Conservation (phyloP, 2,888 invertebrate genomes). For the Calliphora vomitoria region DNA sequence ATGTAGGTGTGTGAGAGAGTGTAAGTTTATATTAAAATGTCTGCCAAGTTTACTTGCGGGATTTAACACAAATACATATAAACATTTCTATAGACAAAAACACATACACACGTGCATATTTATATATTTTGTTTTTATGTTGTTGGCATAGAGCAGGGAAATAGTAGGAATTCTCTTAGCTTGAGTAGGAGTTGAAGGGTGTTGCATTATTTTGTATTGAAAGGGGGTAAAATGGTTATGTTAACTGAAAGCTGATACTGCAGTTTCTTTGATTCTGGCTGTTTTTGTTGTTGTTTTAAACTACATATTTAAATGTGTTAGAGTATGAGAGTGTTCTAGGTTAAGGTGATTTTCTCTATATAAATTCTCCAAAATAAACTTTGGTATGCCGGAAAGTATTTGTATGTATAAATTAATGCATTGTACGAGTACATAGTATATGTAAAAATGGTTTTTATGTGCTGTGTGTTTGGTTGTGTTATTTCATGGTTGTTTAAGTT, state of each 20-base stretch:
- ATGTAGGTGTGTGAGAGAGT: not conserved
- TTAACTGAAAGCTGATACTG: not conserved
- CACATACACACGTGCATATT: not conserved
- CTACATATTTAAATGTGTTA: constrained; percentile 53
- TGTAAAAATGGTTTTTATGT: constrained; percentile 3
- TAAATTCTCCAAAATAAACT: not conserved
- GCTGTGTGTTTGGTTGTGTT: constrained; percentile 1
- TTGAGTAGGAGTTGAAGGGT: not conserved
- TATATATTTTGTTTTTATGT: constrained; percentile 28
- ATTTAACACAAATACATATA: constrained; percentile 42
- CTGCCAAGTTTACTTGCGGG: constrained; percentile 68
- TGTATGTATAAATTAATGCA: not conserved
- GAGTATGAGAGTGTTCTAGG: constrained; percentile 60
- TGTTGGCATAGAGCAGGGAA: constrained; percentile 29
- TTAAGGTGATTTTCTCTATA: constrained; percentile 62
- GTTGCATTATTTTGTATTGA: too few relatives aligned
- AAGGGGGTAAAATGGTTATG: not conserved
- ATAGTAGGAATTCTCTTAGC: not conserved
- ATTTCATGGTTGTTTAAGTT: constrained; percentile 46
- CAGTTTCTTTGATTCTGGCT: constrained; percentile 36
- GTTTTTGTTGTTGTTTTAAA: constrained; percentile 1
- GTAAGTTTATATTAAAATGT: constrained; percentile 48
- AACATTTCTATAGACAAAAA: not conserved
- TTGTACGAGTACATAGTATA: not conserved
- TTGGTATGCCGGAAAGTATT: constrained; percentile 13